phyloP scores from a whole-genome alignment of 2,113 vertebrate genomes.

The Anolis sagrei region DNA sequence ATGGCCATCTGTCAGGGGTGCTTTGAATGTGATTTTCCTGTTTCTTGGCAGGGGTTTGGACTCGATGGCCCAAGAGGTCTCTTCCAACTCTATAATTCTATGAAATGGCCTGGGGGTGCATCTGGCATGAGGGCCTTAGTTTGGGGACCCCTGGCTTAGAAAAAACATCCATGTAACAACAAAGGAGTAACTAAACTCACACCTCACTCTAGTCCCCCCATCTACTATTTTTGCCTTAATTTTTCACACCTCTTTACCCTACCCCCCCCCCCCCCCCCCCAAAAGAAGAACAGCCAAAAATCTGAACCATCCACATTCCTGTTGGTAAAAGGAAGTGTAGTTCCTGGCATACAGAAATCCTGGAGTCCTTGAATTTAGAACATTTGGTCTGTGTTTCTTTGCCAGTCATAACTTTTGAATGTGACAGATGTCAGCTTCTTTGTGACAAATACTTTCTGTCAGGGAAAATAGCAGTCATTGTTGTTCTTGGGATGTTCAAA shows the following conservation, averaged over 20 bases:
- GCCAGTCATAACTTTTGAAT: not conserved
- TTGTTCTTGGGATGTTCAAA: not conserved
- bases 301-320: not conserved
- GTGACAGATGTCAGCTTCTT: not conserved
- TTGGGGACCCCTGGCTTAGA: not conserved
- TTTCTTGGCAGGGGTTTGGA: too few species aligned
- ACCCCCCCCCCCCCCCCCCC: not conserved
- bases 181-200: not conserved
- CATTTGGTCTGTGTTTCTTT: not conserved
- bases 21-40: too few species aligned
- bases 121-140: too few species aligned
- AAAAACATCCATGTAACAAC: not conserved
- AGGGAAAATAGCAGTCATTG: not conserved
- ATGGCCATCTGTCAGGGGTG: too few species aligned
- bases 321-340: not conserved
- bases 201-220: not conserved
- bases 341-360: not conserved
- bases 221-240: not conserved
- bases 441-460: not conserved
- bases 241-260: not conserved
- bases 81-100: too few species aligned
- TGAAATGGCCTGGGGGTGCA: too few species aligned
- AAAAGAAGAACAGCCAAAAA: not conserved
- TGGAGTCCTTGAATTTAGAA: slow-evolving; percentile 2
- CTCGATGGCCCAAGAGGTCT: too few species aligned